Conservation (phyloP, 2,888 invertebrate species). For the Cetonia aurata region DNA sequence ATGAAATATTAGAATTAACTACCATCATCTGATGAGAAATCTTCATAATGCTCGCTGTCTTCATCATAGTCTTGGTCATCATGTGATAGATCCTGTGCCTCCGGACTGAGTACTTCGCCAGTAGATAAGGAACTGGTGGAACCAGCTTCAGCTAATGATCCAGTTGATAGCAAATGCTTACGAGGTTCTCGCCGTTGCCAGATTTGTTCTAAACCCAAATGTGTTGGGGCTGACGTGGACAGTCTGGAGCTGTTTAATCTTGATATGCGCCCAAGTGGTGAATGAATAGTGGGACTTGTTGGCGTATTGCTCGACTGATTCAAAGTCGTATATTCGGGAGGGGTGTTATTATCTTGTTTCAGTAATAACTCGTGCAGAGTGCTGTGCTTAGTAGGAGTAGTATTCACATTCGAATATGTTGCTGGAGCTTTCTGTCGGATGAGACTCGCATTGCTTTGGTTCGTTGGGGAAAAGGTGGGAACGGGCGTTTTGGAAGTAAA, state of each 20-base stretch:
- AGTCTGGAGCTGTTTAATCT: constrained; percentile 71
- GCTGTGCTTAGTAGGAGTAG: constrained; percentile 62
- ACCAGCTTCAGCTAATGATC: constrained; percentile 86
- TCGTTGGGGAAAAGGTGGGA: constrained; percentile 75
- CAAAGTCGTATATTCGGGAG: constrained; percentile 69
- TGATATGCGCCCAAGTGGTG: constrained; percentile 38
- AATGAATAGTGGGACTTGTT: constrained; percentile 61
- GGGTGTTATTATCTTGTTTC: constrained; percentile 73
- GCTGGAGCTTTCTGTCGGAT: constrained; percentile 58
- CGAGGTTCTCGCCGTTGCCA: constrained; percentile 91
- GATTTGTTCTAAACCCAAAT: constrained; percentile 84
- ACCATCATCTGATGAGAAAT: constrained; percentile 86
- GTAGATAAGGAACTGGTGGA: constrained; percentile 87
- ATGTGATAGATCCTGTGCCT: constrained; percentile 82
- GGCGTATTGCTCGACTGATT: constrained; percentile 76
- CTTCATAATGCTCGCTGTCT: constrained; percentile 89
- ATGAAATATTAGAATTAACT: constrained; percentile 47
- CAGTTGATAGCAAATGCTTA: constrained; percentile 86
- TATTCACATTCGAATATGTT: constrained; percentile 55
- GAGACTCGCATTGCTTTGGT: constrained; percentile 70
- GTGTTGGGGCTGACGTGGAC: constrained; percentile 90
- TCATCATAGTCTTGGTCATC: constrained; percentile 85
- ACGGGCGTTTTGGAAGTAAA: constrained; percentile 58
- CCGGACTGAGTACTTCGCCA: constrained; percentile 87
- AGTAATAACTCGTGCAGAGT: constrained; percentile 78